A percentile compares a stretch with the other conserved stretches of the same genome.
Evolutionary conservation across 1,140 invertebrate species (phyloP).

Genomic region (Catajapyx aquilonaris): DNA sequence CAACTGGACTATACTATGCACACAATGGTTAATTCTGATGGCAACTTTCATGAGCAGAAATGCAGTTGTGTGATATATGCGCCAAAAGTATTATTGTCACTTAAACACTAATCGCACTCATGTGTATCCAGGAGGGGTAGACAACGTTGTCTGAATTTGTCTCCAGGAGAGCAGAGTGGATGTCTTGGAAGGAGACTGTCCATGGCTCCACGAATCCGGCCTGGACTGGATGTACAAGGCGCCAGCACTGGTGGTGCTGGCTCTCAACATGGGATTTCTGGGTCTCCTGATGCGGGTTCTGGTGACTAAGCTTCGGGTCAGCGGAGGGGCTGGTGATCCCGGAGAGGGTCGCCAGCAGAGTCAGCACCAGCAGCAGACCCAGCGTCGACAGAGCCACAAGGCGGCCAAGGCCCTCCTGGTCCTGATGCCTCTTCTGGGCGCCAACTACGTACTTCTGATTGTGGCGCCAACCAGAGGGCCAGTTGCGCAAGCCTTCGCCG

Average conservation of each 20-base stretch:
- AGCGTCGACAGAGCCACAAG: slow-evolving; percentile 73
- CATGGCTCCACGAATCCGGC: slow-evolving; percentile 47
- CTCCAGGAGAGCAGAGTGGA: too few species aligned
- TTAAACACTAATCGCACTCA: too few species aligned
- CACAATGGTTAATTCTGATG: too few species aligned
- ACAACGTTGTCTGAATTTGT: too few species aligned
- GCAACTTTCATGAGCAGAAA: too few species aligned
- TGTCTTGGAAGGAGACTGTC: slow-evolving; percentile 24
- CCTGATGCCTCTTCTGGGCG: slow-evolving; percentile 67
- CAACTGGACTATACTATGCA: too few species aligned
- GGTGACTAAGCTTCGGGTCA: too few species aligned
- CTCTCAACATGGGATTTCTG: slow-evolving; percentile 68
- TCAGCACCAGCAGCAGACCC: too few species aligned
- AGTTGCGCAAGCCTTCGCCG: slow-evolving; percentile 38
- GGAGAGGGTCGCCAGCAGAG: not conserved
- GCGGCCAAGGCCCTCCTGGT: slow-evolving; percentile 72
- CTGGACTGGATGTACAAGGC: slow-evolving; percentile 61
- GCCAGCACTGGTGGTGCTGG: slow-evolving; percentile 44
- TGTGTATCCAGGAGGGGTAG: too few species aligned
- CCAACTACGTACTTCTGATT: slow-evolving; percentile 63
- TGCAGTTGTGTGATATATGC: too few species aligned
- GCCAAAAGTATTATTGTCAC: too few species aligned
- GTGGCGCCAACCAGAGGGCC: slow-evolving; percentile 45
- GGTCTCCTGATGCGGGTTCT: slow-evolving; percentile 86
- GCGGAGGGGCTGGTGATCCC: not conserved